These are phyloP conservation scores for Phylloscopus collybita DNA, from an alignment of 2,797 vertebrate species.

Conservation along the genomic window DNA sequence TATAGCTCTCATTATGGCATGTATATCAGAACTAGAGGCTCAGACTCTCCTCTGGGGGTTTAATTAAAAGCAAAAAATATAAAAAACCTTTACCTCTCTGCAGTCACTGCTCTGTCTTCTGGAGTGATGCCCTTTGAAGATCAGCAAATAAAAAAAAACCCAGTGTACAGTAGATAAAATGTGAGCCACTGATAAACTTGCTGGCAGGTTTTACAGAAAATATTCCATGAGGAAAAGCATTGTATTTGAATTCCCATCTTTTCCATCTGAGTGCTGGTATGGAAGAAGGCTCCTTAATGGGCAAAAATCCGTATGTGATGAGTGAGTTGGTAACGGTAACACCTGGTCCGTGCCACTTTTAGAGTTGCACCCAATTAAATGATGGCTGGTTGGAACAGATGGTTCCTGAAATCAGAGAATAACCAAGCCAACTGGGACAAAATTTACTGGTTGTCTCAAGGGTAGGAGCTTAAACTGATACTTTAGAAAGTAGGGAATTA, in stretches of 20 bases:
- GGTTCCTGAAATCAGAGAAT: constrained; percentile 19
- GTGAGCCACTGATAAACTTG: background rate
- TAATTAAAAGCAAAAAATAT: background rate
- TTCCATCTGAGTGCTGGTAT: background rate
- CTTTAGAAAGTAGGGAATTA: background rate
- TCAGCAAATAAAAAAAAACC: background rate
- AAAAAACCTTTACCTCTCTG: background rate
- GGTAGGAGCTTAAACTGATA: background rate
- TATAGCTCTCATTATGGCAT: background rate
- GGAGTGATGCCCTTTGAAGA: background rate
- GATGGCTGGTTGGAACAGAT: constrained; percentile 15
- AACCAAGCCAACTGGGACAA: background rate
- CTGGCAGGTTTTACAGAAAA: background rate
- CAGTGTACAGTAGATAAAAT: background rate
- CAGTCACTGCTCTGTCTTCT: background rate
- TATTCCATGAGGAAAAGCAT: background rate
- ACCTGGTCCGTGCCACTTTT: background rate
- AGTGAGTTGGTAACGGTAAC: background rate
- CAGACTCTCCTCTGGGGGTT: background rate
- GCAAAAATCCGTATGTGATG: rapidly evolving
- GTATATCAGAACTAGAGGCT: background rate
- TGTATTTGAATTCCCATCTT: background rate
- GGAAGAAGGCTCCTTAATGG: background rate
- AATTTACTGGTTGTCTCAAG: background rate
- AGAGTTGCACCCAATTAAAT: background rate